Conservation (phyloP, 2,113 vertebrate species). For the Corythoichthys haematopterus region DNA sequence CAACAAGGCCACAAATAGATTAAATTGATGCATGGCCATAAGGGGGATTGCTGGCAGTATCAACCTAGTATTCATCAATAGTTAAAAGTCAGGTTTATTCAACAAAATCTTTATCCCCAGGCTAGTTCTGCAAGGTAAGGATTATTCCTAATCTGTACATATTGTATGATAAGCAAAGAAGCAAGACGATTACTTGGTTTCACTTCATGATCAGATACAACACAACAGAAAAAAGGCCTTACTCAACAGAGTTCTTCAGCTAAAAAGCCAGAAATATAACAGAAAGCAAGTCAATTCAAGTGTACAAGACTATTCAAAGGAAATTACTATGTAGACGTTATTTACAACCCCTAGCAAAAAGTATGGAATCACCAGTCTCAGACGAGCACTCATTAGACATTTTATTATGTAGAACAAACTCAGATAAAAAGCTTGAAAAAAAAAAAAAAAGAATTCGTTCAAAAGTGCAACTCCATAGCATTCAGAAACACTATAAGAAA, state of each 20-base stretch:
- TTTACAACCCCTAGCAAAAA: too few relatives aligned
- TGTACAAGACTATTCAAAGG: too few relatives aligned
- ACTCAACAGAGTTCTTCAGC: neutral
- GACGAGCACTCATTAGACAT: too few relatives aligned
- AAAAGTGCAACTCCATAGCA: too few relatives aligned
- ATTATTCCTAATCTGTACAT: constrained; percentile 13
- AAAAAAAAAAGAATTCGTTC: too few relatives aligned
- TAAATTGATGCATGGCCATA: constrained; percentile 24
- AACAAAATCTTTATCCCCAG: neutral
- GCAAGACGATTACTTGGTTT: constrained; percentile 28
- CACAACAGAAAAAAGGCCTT: constrained; percentile 24
- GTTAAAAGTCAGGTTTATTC: constrained; percentile 1
- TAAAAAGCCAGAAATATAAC: too few relatives aligned
- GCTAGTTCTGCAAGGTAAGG: neutral
- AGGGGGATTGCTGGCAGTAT: neutral
- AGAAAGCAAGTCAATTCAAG: too few relatives aligned
- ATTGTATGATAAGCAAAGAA: constrained; percentile 18
- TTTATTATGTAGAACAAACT: too few relatives aligned
- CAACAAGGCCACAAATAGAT: constrained; percentile 26
- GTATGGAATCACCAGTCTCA: too few relatives aligned
- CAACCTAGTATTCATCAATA: constrained; percentile 25
- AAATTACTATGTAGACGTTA: too few relatives aligned
- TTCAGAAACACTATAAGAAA: too few relatives aligned
- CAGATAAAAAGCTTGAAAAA: too few relatives aligned
- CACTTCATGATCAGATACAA: constrained; percentile 22